Percentiles rank a stretch among this genome's conserved stretches.
Evolutionary conservation across 2,113 vertebrate genomes (phyloP).

Genomic region (Tetrao urogallus): DNA sequence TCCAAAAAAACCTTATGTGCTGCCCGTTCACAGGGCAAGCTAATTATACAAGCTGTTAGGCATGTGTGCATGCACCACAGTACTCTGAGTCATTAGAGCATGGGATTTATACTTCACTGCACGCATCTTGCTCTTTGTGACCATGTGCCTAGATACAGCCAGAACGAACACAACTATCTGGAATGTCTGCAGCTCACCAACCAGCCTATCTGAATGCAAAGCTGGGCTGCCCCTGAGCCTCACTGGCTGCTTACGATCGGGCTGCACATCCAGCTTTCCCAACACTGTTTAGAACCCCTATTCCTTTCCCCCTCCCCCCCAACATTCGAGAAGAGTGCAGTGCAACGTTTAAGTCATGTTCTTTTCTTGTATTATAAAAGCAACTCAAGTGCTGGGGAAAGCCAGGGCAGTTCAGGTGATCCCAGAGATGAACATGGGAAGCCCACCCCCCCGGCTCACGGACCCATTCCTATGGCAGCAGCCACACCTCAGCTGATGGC

Average conservation of each 20-base stretch:
- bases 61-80: constrained; percentile 47
- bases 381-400: too few relatives aligned
- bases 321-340: background rate
- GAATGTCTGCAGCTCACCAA: constrained; percentile 58
- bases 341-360: background rate
- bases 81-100: constrained; percentile 58
- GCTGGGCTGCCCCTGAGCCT: constrained; percentile 11
- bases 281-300: background rate
- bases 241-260: background rate
- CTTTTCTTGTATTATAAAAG: background rate
- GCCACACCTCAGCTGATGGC: background rate
- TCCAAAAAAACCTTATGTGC: background rate
- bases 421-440: background rate
- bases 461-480: constrained; percentile 38
- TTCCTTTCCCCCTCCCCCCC: background rate
- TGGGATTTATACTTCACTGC: constrained; percentile 71
- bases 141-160: constrained; percentile 68
- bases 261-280: background rate
- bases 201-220: constrained; percentile 63
- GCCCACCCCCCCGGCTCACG: background rate
- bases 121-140: constrained; percentile 70
- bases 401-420: background rate
- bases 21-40: constrained; percentile 51
- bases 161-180: constrained; percentile 62
- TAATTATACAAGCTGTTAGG: constrained; percentile 70